These are phyloP conservation scores for Chinchilla lanigera DNA, from an alignment of 2,113 vertebrate species.

Conservation along the genomic window DNA sequence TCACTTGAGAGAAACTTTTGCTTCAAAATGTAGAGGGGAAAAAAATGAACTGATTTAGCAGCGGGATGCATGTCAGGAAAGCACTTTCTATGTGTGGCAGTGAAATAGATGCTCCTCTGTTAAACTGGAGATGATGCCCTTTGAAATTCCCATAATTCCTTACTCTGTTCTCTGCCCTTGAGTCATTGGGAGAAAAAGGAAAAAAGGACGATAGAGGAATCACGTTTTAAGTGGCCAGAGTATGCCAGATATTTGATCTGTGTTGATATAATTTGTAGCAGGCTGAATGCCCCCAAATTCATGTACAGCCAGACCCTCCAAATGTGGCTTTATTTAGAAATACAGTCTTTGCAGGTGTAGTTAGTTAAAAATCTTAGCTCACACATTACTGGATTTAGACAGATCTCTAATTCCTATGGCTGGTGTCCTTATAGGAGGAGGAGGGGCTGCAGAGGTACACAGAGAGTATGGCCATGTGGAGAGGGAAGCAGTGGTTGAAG, in stretches of 20 bases:
- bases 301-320: not conserved
- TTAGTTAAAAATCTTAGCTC: constrained; percentile 21
- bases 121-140: not conserved
- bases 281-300: not conserved
- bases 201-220: not conserved
- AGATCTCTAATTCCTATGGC: not conserved
- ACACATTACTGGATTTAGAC: not conserved
- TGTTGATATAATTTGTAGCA: not conserved
- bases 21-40: constrained; percentile 48
- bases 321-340: not conserved
- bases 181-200: not conserved
- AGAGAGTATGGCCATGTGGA: not conserved
- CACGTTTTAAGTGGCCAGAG: not conserved
- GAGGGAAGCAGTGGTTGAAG: not conserved
- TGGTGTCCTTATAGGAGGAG: not conserved
- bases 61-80: not conserved
- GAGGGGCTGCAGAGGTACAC: not conserved
- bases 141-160: not conserved
- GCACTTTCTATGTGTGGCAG: not conserved
- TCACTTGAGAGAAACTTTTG: not conserved
- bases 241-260: not conserved
- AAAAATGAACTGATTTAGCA: constrained; percentile 27
- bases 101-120: not conserved
- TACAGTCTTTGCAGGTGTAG: not conserved
- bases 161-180: not conserved